phyloP scores from a whole-genome alignment of 23 tunicate genomes.

The Aplidium turbinatum region DNA sequence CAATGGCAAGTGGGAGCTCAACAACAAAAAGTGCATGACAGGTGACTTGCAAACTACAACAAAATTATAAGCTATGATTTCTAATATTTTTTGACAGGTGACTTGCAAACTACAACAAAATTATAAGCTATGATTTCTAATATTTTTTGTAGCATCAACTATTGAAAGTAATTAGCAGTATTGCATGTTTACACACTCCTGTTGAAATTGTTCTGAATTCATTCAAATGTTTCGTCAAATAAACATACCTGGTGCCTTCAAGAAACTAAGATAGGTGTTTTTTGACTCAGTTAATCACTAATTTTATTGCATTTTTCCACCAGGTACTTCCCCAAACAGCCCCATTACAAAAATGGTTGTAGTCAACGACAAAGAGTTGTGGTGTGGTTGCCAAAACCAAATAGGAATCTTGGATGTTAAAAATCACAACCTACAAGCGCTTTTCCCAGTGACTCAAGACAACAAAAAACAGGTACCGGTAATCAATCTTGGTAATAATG shows the following conservation, averaged over 20 bases:
- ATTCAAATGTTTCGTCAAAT: too few relatives aligned
- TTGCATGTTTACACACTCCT: too few relatives aligned
- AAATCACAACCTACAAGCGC: constrained; percentile 27
- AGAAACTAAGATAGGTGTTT: too few relatives aligned
- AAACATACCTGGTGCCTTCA: too few relatives aligned
- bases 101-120: neutral
- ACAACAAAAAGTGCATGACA: constrained; percentile 29
- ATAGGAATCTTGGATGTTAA: constrained; percentile 66
- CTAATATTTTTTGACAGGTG: neutral
- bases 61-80: neutral
- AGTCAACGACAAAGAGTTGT: constrained; percentile 68
- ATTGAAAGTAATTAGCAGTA: too few relatives aligned
- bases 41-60: too few relatives aligned
- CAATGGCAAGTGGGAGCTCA: constrained; percentile 78
- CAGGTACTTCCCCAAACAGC: constrained; percentile 53
- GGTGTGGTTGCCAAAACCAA: constrained; percentile 97
- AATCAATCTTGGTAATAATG: neutral
- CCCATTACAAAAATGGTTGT: constrained; percentile 87
- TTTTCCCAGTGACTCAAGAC: constrained; percentile 64
- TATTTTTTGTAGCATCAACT: neutral
- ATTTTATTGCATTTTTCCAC: too few relatives aligned
- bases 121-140: neutral
- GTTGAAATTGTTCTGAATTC: too few relatives aligned
- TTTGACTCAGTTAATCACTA: too few relatives aligned
- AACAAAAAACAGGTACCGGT: constrained; percentile 63